Evolutionary conservation across 2,113 vertebrate species (phyloP).

Genomic region (Peromyscus californicus): DNA sequence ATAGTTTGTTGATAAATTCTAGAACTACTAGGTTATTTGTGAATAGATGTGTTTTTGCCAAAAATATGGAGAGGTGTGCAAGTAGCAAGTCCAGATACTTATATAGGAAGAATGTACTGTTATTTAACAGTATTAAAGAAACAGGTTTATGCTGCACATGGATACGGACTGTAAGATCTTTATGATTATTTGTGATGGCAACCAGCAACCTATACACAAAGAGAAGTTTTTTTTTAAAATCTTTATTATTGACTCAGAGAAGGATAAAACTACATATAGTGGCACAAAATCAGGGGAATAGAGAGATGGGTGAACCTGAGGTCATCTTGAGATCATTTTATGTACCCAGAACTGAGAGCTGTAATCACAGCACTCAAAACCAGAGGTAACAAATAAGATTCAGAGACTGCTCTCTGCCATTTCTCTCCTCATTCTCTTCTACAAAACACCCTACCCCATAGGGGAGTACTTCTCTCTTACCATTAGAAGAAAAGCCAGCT

Average conservation of each 20-base stretch:
- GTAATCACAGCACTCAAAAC: not conserved
- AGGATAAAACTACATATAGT: not conserved
- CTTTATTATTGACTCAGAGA: conserved; percentile 26
- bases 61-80: not conserved
- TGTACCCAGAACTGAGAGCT: not conserved
- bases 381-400: not conserved
- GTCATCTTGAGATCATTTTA: not conserved
- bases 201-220: not conserved
- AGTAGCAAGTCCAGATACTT: conserved; percentile 1
- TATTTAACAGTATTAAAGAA: not conserved
- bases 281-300: not conserved
- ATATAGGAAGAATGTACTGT: not conserved
- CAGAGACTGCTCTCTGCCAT: not conserved
- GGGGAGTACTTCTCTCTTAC: not conserved
- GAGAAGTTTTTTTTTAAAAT: not conserved
- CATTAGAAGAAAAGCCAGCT: not conserved
- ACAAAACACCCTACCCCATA: not conserved
- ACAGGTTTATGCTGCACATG: not conserved
- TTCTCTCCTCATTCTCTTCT: not conserved
- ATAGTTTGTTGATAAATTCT: not conserved
- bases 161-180: not conserved
- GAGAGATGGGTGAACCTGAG: not conserved
- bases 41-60: conserved; percentile 7
- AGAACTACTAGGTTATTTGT: conserved; percentile 15
- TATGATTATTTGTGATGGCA: not conserved